Base-by-base conservation (phyloP, 1,140 invertebrate genomes). In the Brachionus asplanchnoidis region DNA sequence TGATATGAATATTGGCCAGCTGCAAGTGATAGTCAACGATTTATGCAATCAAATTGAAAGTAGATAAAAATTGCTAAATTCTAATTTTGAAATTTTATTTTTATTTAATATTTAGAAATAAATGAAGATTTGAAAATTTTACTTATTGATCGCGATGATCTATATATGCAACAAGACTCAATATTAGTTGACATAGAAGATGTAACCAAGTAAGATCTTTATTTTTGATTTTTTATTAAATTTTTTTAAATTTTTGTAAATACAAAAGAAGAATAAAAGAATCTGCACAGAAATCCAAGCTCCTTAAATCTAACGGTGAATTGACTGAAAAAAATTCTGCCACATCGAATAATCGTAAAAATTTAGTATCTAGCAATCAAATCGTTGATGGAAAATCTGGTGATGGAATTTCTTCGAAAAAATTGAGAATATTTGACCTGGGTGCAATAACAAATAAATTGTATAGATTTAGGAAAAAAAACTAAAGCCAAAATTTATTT, bases 141-240 rank as follows among this genome's bases (percentile, higher is more conserved):
- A 86, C 89, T 97, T 84, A 93, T 97, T 90, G 93, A 94, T 86
- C 91, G 95, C 86, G 95, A 97, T 91, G 95, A 97, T 89, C 90
- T 97, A 17, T 95, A 97, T 89, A 97, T 97, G 95, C 94, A 95
- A 86, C 96, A 97, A 90, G 96, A 98, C 90, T 97, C 96, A 14
- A 96, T 96, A 94, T 92, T 98, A 83, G 95, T 97, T 5, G 95
- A 98, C 88, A 96, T 97, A 86, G 96, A 98, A 90, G 96, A 98
- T 91, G 91, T 97, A 56, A 96, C 95, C 42, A 92, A 95, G 92
- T 96, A 95, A 82, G 77, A 50, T 42, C 17, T 40, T 1, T 14
- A 36, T 26, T 28, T 68, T 46, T 46, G 0, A 28, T 3, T 20
- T 46, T 23, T 50, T 28, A 20, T 2, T 32, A 4, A 46, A 17